phyloP scores from a whole-genome alignment of 2,113 vertebrate species.

The Empidonax alnorum region DNA sequence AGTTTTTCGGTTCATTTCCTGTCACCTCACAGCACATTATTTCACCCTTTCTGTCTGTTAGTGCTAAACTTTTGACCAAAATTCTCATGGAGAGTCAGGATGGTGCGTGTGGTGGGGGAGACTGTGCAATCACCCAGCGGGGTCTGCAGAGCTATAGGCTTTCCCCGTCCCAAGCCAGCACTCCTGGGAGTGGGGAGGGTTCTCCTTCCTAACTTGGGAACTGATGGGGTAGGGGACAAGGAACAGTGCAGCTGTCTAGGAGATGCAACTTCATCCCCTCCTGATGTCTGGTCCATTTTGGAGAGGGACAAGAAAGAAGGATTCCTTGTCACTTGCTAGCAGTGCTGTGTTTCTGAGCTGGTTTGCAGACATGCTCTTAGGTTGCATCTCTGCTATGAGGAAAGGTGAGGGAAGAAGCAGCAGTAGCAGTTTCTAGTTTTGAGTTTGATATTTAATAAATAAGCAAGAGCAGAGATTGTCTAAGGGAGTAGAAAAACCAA shows the following conservation, averaged over 20 bases:
- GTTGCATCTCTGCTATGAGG: background rate
- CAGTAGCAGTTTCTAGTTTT: background rate
- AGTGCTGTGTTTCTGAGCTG: background rate
- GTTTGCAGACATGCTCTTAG: background rate
- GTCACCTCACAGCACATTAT: background rate
- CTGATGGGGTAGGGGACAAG: background rate
- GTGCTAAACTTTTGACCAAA: constrained; percentile 32
- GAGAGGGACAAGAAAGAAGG: background rate
- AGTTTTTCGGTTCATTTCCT: background rate
- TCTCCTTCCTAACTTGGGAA: background rate
- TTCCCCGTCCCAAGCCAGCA: background rate
- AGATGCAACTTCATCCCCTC: background rate
- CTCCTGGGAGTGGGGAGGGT: background rate
- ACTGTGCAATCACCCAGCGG: background rate
- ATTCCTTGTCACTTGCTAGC: background rate
- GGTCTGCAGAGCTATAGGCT: background rate
- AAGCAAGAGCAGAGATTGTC: background rate
- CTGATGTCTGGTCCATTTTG: background rate
- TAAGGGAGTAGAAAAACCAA: background rate
- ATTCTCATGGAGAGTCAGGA: background rate
- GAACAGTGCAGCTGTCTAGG: background rate
- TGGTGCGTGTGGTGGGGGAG: background rate
- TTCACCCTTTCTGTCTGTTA: background rate
- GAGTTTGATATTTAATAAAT: background rate
- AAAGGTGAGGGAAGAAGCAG: background rate